Evolutionary conservation across 2,888 invertebrate species (phyloP), one percentile per base, ranked within the genome.

Genomic region (Neoascia interrupta): DNA sequence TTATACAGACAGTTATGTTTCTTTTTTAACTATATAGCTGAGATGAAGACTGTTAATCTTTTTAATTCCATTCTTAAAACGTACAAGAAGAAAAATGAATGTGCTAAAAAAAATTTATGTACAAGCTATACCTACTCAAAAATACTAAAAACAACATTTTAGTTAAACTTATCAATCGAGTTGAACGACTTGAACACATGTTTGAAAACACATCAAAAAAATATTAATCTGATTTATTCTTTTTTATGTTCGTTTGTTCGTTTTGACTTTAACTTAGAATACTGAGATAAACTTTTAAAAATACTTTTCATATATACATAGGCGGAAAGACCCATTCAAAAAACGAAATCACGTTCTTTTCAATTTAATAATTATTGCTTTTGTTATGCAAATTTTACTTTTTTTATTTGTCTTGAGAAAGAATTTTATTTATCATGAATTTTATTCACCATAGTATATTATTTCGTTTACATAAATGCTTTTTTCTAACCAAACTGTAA

Each of bases 401-500:
- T 66, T 61, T 70, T 37, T 16, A 56, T 68, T 51, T n/a, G n/a
- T n/a, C 53, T 28, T 47, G 23, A 21, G 15, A 36, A 5, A 36
- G n/a, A 23, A 45, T 63, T 63, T 43, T 31, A 41, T 39, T 72
- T 49, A n/a, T 72, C 49, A 66, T 69, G 56, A 43, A 54, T n/a
- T n/a, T n/a, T n/a, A 73, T 28, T 39, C 60, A 76, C 80, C 58
- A 41, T 69, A 70, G 60, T 72, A n/a, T n/a, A n/a, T n/a, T n/a
- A n/a, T 75, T 73, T 58, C 80, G 80, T 73, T 81, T 73, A 41
- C 63, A 54, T 34, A 72, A 66, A 60, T 31, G 68, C 53, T 53
- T 80, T 81, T 82, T 68, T 70, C 5, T 69, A 56, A 51, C 26
- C 19, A 64, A 47, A 37, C 54, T 54, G 10, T 47, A 3, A 39